Base-by-base conservation (phyloP, 2,888 invertebrate genomes). In the Xanthorhoe designata region DNA sequence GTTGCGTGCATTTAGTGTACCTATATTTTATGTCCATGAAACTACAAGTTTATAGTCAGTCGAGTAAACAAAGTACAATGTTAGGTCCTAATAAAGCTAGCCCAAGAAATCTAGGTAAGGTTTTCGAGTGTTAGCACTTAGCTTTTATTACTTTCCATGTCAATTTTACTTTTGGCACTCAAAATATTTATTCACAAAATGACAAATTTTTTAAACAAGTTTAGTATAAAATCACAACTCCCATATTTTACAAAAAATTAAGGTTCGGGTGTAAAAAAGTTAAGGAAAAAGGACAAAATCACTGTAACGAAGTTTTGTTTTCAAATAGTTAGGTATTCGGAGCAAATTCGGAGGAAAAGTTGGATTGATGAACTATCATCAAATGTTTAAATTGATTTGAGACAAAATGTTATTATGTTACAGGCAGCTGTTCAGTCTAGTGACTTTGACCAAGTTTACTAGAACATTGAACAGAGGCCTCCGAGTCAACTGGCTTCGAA, bases 391-490 rank as follows among this genome's bases (percentile, higher is more conserved):
- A 6, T 32, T 32, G 38, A 38, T 38, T 38, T 38, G 38, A 38
- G 9, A 10, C 45, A 45, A 45, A 6, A 45, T 15, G 15, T 42
- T 42, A 38, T 4, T 10, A 42, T 42, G 42, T 13, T 42, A 6
- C 2, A n/a, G 5, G 15, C 15, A 45, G 15, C 0, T 18, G 24
- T 29, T 35, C 24, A 45, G 52, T 24, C 32, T 68, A 77, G 71
- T 72, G 66, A 73, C 70, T 77, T 70, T 38, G 9, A 38, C 70
- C 58, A 75, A 77, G 75, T 80, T 78, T 68, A 75, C 75, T 59
- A n/a, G 75, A 77, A 81, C 78, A 78, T 78, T 76, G 72, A 70
- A 71, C 58, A 68, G 72, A 82, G 70, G 74, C 75, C 74, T 75
- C 69, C 69, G 58, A 76, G 74, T 75, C 71, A 76, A 79, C 77